phyloP scores from a whole-genome alignment of 1,140 invertebrate genomes.

The Nebria ingens region DNA sequence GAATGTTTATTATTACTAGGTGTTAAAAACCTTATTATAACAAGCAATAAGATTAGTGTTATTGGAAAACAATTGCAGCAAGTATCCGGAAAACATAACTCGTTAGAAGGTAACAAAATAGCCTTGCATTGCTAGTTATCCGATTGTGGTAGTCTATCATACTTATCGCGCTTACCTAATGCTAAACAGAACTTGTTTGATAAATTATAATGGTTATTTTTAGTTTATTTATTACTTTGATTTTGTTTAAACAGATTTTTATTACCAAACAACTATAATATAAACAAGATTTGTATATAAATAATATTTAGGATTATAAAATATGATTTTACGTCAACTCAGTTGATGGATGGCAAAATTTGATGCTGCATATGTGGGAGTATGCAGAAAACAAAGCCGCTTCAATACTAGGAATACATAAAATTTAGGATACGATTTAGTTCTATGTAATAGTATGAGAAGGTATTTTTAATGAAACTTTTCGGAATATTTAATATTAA shows the following conservation, averaged over 20 bases:
- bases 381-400: conserved; percentile 6
- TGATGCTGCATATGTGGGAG: no score
- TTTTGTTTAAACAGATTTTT: no score
- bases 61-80: conserved; percentile 7
- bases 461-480: conserved; percentile 2
- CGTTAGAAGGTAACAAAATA: neutral
- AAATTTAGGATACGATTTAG: neutral
- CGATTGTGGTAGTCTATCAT: neutral
- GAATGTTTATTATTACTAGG: neutral
- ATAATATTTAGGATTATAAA: no score
- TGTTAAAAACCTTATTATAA: conserved; percentile 10
- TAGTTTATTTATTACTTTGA: no score
- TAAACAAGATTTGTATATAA: no score
- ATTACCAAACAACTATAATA: no score
- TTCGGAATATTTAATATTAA: neutral
- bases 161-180: no score
- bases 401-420: neutral
- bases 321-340: no score
- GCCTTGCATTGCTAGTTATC: neutral
- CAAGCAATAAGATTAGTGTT: conserved; percentile 8
- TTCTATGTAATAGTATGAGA: neutral
- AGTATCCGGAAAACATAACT: neutral
- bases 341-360: no score
- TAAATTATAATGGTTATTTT: no score
- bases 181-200: no score